A percentile compares a stretch with the other conserved stretches of the same genome.
Evolutionary conservation across 2,888 invertebrate genomes (phyloP).

Genomic region (Lithodes maja): DNA sequence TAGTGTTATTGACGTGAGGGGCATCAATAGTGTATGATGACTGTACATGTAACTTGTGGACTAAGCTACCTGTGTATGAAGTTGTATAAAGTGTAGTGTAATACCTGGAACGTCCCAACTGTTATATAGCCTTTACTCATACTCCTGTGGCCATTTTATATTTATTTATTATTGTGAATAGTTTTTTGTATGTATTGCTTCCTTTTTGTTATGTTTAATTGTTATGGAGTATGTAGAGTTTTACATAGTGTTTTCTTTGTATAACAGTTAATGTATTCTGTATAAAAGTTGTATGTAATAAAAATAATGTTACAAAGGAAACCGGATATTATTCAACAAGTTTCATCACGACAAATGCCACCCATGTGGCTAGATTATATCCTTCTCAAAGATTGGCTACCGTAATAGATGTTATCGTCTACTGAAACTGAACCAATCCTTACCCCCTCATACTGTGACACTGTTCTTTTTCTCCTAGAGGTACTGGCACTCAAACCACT

Average conservation of each 20-base stretch:
- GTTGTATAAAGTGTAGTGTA: slow-evolving; percentile 1
- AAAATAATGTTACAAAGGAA: slow-evolving; percentile 45
- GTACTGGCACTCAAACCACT: too few relatives aligned
- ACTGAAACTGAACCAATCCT: too few relatives aligned
- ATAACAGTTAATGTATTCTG: slow-evolving; percentile 40
- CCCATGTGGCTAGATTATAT: too few relatives aligned
- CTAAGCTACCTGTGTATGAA: not conserved
- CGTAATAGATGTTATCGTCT: too few relatives aligned
- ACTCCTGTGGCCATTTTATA: slow-evolving; percentile 27
- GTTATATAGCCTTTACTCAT: slow-evolving; percentile 22
- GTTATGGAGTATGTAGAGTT: slow-evolving; percentile 42
- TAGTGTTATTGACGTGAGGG: not conserved
- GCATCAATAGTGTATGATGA: not conserved
- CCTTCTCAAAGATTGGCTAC: too few relatives aligned
- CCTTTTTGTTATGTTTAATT: slow-evolving; percentile 52
- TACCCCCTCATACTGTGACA: too few relatives aligned
- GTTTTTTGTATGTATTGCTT: slow-evolving; percentile 48
- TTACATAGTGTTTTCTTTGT: slow-evolving; percentile 40
- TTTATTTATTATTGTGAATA: slow-evolving; percentile 56
- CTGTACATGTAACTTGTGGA: not conserved
- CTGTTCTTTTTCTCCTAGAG: too few relatives aligned
- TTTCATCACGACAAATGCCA: too few relatives aligned
- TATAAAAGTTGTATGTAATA: slow-evolving; percentile 53
- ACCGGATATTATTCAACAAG: not conserved
- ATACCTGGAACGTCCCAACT: slow-evolving; percentile 7